Base-by-base conservation (phyloP, 2,113 vertebrate species). In the Noturus placidus region DNA sequence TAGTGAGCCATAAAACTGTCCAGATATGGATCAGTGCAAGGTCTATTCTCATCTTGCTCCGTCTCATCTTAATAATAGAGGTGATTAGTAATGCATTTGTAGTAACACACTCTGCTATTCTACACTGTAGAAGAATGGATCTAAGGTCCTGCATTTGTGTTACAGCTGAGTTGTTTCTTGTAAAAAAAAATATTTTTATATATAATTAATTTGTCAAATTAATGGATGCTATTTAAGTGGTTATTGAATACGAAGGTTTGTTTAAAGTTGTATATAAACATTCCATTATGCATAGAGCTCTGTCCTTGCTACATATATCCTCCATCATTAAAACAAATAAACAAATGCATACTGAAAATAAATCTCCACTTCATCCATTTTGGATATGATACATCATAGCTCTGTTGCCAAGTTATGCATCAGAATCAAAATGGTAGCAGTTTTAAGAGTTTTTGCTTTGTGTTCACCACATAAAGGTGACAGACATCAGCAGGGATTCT, bases 21-120 rank as follows among this genome's bases (percentile, higher is more conserved):
- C 77, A 82, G 78, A 87, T 67, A 78, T 80, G 63, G 85, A 77
- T 79, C 86, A 87, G 63, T 70, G 30, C 76, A 81, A 81, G 77
- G 76, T 57, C 76, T 86, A 19, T 38, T 56, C 76, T 38, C 57
- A 25, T 79, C 42, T 69, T 15, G 20, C 30, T 65, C 38, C 1
- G 8, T 65, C 82, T 46, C 42, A 11, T 83, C 61, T 83, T 42
- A 83, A 82, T 82, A 82, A 82, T 61, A 61, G 61, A 67, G 38
- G 38, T 67, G 82, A 83, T 65, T 67, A 67, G 57, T 50, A 83
- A 83, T 7, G 50, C 35, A 17, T 63, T 82, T 33, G 42, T 46
- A 46, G 42, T 46, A 35, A 15, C 67, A 61, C 15, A 5, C 14
- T 57, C 30, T 22, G 20, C 33, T 59, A 35, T 59, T 9, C 38